These are phyloP conservation scores for Zeus faber DNA, from an alignment of 2,113 vertebrate genomes.

Conservation along the genomic window DNA sequence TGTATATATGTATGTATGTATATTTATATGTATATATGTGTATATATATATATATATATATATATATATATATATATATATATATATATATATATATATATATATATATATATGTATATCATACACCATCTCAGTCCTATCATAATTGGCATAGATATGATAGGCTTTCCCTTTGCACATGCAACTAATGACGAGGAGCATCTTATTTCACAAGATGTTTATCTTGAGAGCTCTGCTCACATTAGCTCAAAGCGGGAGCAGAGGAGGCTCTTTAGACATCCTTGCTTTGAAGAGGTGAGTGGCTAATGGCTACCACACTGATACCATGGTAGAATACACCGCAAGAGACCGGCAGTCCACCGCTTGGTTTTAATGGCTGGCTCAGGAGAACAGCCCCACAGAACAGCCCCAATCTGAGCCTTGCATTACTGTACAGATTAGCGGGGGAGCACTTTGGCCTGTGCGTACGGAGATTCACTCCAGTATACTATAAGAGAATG, in stretches of 20 bases:
- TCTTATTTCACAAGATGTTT: neutral
- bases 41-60: no score
- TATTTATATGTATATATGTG: no score
- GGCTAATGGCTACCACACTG: constrained; percentile 3
- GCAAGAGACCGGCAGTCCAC: neutral
- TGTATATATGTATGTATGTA: no score
- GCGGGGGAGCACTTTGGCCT: neutral
- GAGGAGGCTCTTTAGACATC: neutral
- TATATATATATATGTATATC: neutral
- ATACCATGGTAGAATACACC: constrained; percentile 13
- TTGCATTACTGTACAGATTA: constrained; percentile 10
- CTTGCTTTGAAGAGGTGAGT: neutral
- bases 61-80: no score
- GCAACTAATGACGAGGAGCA: neutral
- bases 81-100: neutral
- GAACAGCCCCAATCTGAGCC: constrained; percentile 20
- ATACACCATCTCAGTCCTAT: neutral
- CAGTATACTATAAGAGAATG: constrained; percentile 2
- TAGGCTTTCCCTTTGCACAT: neutral
- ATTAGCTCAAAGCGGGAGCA: constrained; percentile 5
- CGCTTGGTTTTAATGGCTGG: no score
- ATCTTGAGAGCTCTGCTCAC: neutral
- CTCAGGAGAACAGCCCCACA: no score
- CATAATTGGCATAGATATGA: neutral
- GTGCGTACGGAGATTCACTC: neutral